Evolutionary conservation across 2,113 vertebrate genomes (phyloP).

Genomic region (Parus major): DNA sequence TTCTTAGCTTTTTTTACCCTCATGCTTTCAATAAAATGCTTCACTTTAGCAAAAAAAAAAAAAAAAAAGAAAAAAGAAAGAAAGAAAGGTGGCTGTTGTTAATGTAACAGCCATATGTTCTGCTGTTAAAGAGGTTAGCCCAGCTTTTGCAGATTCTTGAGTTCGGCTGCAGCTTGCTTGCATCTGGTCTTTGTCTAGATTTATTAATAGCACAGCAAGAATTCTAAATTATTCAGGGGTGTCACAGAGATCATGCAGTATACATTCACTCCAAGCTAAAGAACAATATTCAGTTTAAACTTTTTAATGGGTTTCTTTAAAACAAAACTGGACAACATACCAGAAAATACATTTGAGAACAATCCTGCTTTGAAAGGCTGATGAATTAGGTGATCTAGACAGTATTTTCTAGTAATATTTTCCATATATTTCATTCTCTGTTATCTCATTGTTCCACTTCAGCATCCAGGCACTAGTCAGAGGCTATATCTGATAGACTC

Average conservation of each 20-base stretch:
- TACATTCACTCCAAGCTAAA: not conserved
- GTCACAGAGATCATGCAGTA: conserved; percentile 44
- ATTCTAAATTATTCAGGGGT: conserved; percentile 36
- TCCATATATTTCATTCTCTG: not conserved
- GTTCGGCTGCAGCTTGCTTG: conserved; percentile 45
- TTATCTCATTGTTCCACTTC: conserved; percentile 44
- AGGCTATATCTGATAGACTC: not conserved
- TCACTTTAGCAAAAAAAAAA: not conserved
- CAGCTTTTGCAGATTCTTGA: conserved; percentile 56
- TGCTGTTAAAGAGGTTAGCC: conserved; percentile 41
- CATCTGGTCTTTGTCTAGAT: conserved; percentile 67
- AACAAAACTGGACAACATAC: conserved; percentile 23
- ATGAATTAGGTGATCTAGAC: conserved; percentile 34
- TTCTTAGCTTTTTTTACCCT: not conserved
- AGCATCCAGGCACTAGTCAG: not conserved
- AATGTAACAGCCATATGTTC: conserved; percentile 64
- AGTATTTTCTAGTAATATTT: conserved; percentile 14
- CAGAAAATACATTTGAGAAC: conserved; percentile 48
- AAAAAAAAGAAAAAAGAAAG: not conserved
- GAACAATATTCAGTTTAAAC: conserved; percentile 25
- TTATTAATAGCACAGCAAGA: conserved; percentile 66
- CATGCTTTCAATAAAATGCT: conserved; percentile 48
- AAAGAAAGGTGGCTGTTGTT: not conserved
- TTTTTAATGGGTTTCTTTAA: conserved; percentile 29
- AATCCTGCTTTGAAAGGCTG: conserved; percentile 12